Base-by-base conservation (phyloP, 2,888 invertebrate species). In the Maniola hyperantus region DNA sequence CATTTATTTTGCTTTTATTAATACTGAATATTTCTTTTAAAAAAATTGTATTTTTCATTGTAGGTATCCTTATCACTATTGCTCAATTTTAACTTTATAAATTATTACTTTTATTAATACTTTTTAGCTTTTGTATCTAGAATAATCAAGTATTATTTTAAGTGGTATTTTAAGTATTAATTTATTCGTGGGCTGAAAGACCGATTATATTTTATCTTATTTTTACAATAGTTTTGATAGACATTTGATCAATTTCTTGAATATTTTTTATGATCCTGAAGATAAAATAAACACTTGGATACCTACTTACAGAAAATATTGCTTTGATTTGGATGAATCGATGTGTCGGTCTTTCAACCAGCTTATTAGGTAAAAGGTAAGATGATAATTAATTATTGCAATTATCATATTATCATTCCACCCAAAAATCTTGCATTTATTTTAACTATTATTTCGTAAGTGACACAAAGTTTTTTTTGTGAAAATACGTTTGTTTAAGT, bases 401-500 rank as follows among this genome's bases (percentile, higher is more conserved):
- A 54, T 66, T 71, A 68, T 71, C 64, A 64, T 51, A 46, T 81
- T 53, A 76, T 80, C 78, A 84, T 83, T 82, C 84, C 87, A 85
- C 88, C 90, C 90, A 91, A 89, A 90, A 86, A 89, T 85, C 83
- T 87, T 90, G 88, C 89, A 90, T 91, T 91, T 90, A 90, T 80
- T 78, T 71, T 73, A 83, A 80, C 80, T 85, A 83, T 80, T 83
- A 83, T 74, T 78, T 73, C 64, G 64, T 87, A 85, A 85, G 84
- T 83, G 78, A 81, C 75, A 78, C 76, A 77, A 72, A 74, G 39
- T 77, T 79, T 82, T n/a, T 73, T 82, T 79, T 67, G 76, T 73
- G 83, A 81, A 81, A 83, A 82, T 81, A 74, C 26, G 66, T 84
- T 80, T 86, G 78, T 82, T 77, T 81, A 81, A 86, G 90, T 90